These are phyloP conservation scores for Argyrosomus regius DNA, from an alignment of 2,797 vertebrate genomes.

Conservation along the genomic window DNA sequence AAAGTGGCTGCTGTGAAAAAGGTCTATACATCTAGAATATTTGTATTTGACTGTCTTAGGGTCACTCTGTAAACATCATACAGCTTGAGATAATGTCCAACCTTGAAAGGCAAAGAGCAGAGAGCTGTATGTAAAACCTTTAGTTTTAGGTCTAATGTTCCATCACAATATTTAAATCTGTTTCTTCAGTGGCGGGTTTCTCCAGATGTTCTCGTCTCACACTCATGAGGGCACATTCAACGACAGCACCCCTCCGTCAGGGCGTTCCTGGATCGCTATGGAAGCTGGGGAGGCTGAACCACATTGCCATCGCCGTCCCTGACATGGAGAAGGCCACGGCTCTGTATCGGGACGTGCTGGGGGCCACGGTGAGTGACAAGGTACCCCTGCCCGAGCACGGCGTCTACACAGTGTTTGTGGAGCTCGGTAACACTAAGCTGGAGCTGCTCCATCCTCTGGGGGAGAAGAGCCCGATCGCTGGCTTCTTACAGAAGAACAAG, in stretches of 20 bases:
- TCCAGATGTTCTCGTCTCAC: conserved; percentile 73
- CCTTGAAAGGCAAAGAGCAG: not conserved
- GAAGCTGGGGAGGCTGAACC: conserved; percentile 94
- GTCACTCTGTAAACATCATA: not conserved
- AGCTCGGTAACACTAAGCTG: conserved; percentile 95
- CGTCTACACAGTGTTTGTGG: conserved; percentile 95
- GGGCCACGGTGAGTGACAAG: conserved; percentile 91
- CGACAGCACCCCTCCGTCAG: conserved; percentile 66
- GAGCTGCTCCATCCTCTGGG: conserved; percentile 96
- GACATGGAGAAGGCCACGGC: conserved; percentile 91
- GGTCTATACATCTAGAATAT: not conserved
- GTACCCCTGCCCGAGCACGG: conserved; percentile 93
- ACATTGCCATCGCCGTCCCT: conserved; percentile 95
- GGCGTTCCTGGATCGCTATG: conserved; percentile 83
- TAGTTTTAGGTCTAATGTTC: not conserved
- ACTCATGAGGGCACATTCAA: conserved; percentile 67
- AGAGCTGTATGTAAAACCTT: not conserved
- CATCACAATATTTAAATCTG: not conserved
- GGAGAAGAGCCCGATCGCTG: conserved; percentile 91
- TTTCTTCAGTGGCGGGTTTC: conserved; percentile 79
- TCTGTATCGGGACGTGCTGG: conserved; percentile 91
- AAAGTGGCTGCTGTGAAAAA: too few relatives aligned
- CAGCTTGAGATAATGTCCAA: not conserved
- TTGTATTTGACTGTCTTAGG: not conserved
- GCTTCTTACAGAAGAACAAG: conserved; percentile 95